Evolutionary conservation across 2,113 vertebrate genomes (phyloP).

Genomic region (Talpa occidentalis): DNA sequence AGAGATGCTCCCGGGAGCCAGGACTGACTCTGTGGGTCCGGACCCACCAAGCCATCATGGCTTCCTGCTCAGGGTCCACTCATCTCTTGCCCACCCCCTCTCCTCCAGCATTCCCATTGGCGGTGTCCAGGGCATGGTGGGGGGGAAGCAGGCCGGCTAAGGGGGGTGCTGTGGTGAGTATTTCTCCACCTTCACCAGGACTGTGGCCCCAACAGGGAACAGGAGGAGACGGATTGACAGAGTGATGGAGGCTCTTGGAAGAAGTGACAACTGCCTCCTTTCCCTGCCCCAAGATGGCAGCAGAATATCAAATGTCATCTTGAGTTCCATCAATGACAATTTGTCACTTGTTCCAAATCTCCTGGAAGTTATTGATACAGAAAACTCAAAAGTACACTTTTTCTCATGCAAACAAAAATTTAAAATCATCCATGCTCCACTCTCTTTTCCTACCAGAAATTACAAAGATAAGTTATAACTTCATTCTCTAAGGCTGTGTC

Average conservation of each 20-base stretch:
- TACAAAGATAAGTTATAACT: background rate
- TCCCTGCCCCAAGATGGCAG: background rate
- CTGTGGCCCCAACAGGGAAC: rapidly evolving
- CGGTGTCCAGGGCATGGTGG: background rate
- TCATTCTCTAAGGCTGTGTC: background rate
- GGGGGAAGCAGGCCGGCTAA: background rate
- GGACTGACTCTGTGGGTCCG: background rate
- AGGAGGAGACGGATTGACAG: background rate
- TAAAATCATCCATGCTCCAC: background rate
- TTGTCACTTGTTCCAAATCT: background rate
- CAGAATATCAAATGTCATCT: background rate
- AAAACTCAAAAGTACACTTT: background rate
- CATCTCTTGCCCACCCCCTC: rapidly evolving
- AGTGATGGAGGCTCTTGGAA: too few species aligned
- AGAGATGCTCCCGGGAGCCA: background rate
- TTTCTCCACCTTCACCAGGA: background rate
- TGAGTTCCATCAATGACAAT: background rate
- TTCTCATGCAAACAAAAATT: background rate
- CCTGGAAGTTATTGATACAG: background rate
- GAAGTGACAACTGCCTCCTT: background rate
- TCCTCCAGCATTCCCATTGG: background rate
- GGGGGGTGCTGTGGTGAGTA: background rate
- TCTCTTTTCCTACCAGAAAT: background rate
- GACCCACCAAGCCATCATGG: background rate
- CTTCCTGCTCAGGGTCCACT: background rate